phyloP scores from a whole-genome alignment of 1,140 invertebrate genomes.

The Araneus ventricosus region DNA sequence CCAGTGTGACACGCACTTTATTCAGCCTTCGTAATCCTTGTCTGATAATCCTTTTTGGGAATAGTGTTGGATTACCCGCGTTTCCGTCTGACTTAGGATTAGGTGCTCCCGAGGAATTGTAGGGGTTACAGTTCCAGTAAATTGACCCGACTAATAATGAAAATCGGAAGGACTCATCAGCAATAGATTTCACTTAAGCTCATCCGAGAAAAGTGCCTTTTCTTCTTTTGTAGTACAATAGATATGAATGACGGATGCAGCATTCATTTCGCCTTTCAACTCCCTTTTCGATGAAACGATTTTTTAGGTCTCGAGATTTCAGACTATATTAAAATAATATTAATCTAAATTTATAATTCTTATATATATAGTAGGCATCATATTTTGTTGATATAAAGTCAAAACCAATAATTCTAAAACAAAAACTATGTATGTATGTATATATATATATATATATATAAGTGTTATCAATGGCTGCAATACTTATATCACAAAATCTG shows the following conservation, averaged over 20 bases:
- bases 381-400: no score
- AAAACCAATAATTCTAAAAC: no score
- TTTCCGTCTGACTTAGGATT: conserved; percentile 61
- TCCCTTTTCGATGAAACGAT: no score
- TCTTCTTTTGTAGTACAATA: background rate
- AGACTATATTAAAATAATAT: no score
- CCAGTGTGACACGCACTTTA: conserved; percentile 65
- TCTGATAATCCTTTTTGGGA: conserved; percentile 70
- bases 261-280: background rate
- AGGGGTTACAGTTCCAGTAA: conserved; percentile 50
- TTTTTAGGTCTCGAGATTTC: no score
- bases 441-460: no score
- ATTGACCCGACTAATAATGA: conserved; percentile 63
- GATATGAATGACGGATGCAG: background rate
- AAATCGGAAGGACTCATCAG: conserved; percentile 61
- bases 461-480: no score
- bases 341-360: no score
- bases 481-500: no score
- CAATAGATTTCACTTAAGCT: conserved; percentile 71
- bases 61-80: conserved; percentile 65
- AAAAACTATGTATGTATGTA: no score
- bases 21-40: conserved; percentile 56
- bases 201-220: conserved; percentile 22
- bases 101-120: conserved; percentile 33
- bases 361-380: no score